Evolutionary conservation across 2,888 invertebrate species (phyloP).

Genomic region (Latrodectus elegans): DNA sequence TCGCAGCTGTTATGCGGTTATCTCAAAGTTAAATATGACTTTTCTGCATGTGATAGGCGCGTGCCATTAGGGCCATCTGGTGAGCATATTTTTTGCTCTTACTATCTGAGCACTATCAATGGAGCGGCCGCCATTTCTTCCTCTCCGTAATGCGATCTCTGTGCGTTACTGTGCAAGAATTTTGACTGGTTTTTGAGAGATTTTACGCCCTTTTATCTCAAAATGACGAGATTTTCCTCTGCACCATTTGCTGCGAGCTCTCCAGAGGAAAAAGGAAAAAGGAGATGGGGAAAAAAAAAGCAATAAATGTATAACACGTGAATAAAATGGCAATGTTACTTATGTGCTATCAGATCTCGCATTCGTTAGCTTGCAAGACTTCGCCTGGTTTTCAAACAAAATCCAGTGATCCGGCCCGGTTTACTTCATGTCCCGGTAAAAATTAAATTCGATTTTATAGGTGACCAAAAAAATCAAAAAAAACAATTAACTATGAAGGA

Average conservation of each 20-base stretch:
- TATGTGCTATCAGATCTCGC: not conserved
- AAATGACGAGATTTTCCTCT: not conserved
- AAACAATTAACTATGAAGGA: no score
- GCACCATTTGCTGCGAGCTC: no score
- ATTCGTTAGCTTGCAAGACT: no score
- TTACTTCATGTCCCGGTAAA: no score
- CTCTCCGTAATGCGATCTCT: not conserved
- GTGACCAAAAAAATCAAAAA: no score
- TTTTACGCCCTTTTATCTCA: constrained; percentile 13
- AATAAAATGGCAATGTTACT: not conserved
- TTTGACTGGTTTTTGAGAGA: constrained; percentile 3
- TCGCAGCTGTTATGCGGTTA: no score
- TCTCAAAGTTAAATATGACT: not conserved
- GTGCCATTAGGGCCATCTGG: constrained; percentile 26
- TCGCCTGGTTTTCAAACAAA: no score
- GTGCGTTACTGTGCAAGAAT: constrained; percentile 6
- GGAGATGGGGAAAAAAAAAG: no score
- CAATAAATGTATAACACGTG: not conserved
- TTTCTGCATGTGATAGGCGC: not conserved
- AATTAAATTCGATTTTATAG: no score
- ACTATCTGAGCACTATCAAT: not conserved
- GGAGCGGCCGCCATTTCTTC: not conserved
- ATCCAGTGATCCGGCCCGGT: no score
- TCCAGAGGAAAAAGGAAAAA: no score
- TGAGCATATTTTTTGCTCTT: constrained; percentile 1